Evolutionary conservation across 2,797 vertebrate species (phyloP).

Genomic region (Octomys mimax): DNA sequence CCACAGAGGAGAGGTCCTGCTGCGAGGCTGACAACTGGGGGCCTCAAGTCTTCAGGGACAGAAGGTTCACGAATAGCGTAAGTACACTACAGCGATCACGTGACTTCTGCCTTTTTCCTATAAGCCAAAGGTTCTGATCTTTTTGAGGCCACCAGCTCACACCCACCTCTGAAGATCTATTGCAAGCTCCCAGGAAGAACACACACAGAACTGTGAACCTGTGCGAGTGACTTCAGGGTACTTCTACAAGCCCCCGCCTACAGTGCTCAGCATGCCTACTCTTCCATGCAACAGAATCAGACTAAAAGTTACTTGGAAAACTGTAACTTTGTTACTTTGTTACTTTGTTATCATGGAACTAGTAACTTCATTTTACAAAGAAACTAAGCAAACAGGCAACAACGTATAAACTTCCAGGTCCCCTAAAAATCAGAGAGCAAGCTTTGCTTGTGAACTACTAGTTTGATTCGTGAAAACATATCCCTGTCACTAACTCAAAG

Average conservation of each 20-base stretch:
- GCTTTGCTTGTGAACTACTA: constrained; percentile 16
- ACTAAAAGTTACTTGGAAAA: constrained; percentile 16
- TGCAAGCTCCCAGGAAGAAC: background rate
- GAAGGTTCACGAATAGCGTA: background rate
- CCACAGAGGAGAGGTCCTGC: background rate
- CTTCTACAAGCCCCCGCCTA: background rate
- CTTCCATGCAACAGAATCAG: constrained; percentile 15
- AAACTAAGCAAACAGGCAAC: constrained; percentile 50
- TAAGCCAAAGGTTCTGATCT: background rate
- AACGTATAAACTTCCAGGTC: constrained; percentile 26
- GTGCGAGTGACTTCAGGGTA: background rate
- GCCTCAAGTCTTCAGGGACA: background rate
- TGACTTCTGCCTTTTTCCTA: background rate
- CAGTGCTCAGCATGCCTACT: background rate
- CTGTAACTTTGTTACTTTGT: background rate
- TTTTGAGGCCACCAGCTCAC: background rate
- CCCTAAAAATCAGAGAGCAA: constrained; percentile 32
- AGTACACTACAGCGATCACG: background rate
- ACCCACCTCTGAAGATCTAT: background rate
- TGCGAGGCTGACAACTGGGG: background rate
- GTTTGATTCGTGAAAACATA: background rate
- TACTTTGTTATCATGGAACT: background rate
- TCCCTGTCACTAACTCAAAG: background rate
- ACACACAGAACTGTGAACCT: background rate
- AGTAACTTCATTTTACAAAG: constrained; percentile 40